Evolutionary conservation across 2,113 vertebrate genomes (phyloP).

Genomic region (Zingel zingel): DNA sequence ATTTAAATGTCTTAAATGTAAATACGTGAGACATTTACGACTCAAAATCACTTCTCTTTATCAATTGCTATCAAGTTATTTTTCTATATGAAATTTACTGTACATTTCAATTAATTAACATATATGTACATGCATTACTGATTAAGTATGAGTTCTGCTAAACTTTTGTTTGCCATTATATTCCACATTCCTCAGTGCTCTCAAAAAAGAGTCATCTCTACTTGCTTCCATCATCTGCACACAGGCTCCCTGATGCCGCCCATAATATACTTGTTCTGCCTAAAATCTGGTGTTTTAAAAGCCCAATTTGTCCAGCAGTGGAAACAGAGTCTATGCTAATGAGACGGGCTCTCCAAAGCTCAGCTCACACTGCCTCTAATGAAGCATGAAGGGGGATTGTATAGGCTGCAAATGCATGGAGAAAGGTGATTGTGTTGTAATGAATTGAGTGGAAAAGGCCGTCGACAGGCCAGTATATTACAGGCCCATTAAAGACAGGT

Average conservation of each 20-base stretch:
- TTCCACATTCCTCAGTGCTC: background rate
- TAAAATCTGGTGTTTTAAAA: conserved; percentile 60
- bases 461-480: conserved; percentile 91
- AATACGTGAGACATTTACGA: background rate
- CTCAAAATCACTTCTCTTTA: no score
- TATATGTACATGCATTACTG: no score
- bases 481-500: conserved; percentile 88
- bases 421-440: conserved; percentile 95
- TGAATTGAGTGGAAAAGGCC: conserved; percentile 99
- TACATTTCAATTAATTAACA: background rate
- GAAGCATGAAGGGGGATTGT: conserved; percentile 98
- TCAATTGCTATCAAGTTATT: background rate
- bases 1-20: background rate
- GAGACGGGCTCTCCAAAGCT: conserved; percentile 86
- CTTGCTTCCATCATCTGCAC: conserved; percentile 16
- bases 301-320: conserved; percentile 72
- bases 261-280: conserved; percentile 50
- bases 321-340: conserved; percentile 87
- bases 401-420: conserved; percentile 80
- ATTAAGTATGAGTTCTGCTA: background rate
- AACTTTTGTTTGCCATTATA: background rate
- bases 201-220: background rate
- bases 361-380: conserved; percentile 86
- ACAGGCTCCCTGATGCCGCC: conserved; percentile 27
- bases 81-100: background rate